A percentile compares a stretch with the other conserved stretches of the same genome.
Evolutionary conservation across 2,888 invertebrate species (phyloP).

Genomic region (Prosapia bicincta): DNA sequence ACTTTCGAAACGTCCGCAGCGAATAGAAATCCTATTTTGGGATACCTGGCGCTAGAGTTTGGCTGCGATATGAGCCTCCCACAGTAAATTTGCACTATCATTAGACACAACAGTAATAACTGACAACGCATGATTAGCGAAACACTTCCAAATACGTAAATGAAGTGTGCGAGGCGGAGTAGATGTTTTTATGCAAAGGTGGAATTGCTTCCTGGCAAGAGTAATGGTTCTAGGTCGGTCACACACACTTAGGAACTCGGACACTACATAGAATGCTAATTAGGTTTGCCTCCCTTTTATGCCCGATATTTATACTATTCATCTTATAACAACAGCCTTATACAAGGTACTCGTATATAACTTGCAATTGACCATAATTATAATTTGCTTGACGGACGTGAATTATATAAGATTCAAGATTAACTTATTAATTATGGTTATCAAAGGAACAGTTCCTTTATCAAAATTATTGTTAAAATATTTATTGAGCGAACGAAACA

Average conservation of each 20-base stretch:
- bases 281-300: no score
- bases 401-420: no score
- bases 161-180: neutral
- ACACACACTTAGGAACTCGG: conserved; percentile 2
- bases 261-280: neutral
- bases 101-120: neutral
- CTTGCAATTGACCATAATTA: no score
- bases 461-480: no score
- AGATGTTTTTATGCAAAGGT: neutral
- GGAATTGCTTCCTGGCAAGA: neutral
- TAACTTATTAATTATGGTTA: no score
- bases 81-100: neutral
- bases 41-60: neutral
- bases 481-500: no score
- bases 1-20: neutral
- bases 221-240: neutral
- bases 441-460: no score
- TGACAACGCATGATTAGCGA: neutral
- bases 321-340: no score
- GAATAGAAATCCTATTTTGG: neutral
- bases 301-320: no score
- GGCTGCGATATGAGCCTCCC: neutral
- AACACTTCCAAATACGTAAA: neutral
- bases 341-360: no score
- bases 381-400: no score